These are phyloP conservation scores for Tachina fera DNA, from an alignment of 2,888 invertebrate species.

Conservation along the genomic window DNA sequence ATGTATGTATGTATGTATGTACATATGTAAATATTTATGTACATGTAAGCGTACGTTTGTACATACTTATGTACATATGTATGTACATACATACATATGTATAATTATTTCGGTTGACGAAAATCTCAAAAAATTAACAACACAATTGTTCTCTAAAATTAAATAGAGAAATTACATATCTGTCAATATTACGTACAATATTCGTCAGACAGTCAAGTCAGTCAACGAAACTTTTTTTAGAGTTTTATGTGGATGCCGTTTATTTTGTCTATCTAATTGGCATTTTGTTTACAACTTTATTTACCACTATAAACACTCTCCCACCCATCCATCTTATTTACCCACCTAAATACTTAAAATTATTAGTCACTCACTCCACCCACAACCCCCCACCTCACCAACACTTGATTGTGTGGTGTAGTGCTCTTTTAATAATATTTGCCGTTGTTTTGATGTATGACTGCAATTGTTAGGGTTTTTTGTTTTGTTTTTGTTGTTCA, in stretches of 20 bases:
- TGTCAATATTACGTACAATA: slow-evolving; percentile 9
- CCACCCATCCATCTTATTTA: not conserved
- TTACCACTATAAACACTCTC: slow-evolving; percentile 17
- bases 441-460: slow-evolving; percentile 42
- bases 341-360: slow-evolving; percentile 24
- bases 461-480: slow-evolving; percentile 41
- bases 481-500: not conserved
- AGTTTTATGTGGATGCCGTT: not conserved
- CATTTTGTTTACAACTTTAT: slow-evolving; percentile 55
- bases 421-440: slow-evolving; percentile 25
- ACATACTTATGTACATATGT: not conserved
- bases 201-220: not conserved
- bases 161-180: slow-evolving; percentile 24
- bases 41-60: too few relatives aligned
- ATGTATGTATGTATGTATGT: not conserved
- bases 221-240: slow-evolving; percentile 4
- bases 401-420: not conserved
- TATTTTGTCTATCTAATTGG: slow-evolving; percentile 19
- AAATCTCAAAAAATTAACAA: slow-evolving; percentile 17
- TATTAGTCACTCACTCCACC: slow-evolving; percentile 34
- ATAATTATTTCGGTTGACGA: not conserved
- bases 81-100: not conserved
- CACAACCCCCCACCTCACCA: slow-evolving; percentile 7
- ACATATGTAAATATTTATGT: too few relatives aligned
- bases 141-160: not conserved